Conservation (phyloP, 2,797 vertebrate genomes). For the Eleutherodactylus coqui region DNA sequence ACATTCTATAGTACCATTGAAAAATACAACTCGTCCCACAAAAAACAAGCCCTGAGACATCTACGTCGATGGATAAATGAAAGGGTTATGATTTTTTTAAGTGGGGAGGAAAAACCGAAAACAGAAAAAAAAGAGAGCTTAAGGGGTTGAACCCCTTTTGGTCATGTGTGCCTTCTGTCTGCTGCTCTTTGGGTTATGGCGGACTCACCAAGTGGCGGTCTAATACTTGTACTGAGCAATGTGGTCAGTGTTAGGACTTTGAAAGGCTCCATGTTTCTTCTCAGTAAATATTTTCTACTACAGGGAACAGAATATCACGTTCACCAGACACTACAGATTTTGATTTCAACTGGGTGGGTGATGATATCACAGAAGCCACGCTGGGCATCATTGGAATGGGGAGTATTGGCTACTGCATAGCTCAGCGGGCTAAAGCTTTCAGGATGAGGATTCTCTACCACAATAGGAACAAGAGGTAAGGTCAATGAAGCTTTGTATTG, state of each 20-base stretch:
- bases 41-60: too few relatives aligned
- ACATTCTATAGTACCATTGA: too few relatives aligned
- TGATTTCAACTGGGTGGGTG: slow-evolving; percentile 69
- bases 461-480: slow-evolving; percentile 81
- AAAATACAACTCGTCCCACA: too few relatives aligned
- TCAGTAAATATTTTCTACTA: neutral
- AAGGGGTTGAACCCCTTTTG: too few relatives aligned
- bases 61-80: too few relatives aligned
- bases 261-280: neutral
- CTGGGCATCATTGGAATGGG: slow-evolving; percentile 88
- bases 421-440: slow-evolving; percentile 79
- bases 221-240: neutral
- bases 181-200: neutral
- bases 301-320: slow-evolving; percentile 74
- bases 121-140: too few relatives aligned
- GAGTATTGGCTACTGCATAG: slow-evolving; percentile 79
- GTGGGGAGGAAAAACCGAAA: too few relatives aligned
- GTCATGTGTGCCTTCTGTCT: neutral
- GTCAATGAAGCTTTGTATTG: neutral
- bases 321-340: slow-evolving; percentile 70
- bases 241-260: neutral
- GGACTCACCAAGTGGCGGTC: neutral
- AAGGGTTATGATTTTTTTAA: too few relatives aligned
- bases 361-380: slow-evolving; percentile 78
- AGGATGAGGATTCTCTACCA: slow-evolving; percentile 86